A percentile compares a stretch with the other conserved stretches of the same genome.
Evolutionary conservation across 2,888 invertebrate species (phyloP).

Genomic region (Phengaris arion): DNA sequence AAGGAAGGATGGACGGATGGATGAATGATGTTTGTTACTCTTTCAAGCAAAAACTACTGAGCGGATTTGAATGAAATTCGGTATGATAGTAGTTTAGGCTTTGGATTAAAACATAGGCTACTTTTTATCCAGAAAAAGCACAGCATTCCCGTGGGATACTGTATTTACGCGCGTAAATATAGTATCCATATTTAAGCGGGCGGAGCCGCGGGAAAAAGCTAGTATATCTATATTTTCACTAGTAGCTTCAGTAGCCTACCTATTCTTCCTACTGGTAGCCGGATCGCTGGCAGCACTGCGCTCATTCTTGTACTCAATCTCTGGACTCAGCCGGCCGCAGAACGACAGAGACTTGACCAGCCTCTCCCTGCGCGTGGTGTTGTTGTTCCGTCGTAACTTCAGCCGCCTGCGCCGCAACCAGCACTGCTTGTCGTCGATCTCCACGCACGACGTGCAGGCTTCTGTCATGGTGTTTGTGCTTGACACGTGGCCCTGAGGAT

Average conservation of each 20-base stretch:
- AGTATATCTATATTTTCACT: not conserved
- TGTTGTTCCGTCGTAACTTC: conserved; percentile 60
- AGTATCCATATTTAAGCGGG: too few species aligned
- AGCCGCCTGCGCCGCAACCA: conserved; percentile 68
- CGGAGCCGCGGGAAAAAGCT: too few species aligned
- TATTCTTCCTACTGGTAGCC: conserved; percentile 77
- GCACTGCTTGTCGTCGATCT: conserved; percentile 67
- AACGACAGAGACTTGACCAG: conserved; percentile 87
- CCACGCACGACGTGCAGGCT: conserved; percentile 74
- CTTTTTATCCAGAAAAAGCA: too few species aligned
- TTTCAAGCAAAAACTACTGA: too few species aligned
- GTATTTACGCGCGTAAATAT: too few species aligned
- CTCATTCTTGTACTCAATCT: conserved; percentile 79
- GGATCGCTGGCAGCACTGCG: conserved; percentile 83
- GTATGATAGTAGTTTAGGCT: too few species aligned
- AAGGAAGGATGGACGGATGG: too few species aligned
- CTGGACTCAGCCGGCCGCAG: conserved; percentile 81
- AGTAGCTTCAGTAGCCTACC: conserved; percentile 46
- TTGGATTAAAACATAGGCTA: too few species aligned
- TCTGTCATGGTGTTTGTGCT: conserved; percentile 78
- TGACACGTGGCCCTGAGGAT: conserved; percentile 68
- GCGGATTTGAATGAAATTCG: too few species aligned
- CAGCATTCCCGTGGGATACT: too few species aligned
- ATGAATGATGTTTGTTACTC: too few species aligned
- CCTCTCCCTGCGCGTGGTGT: conserved; percentile 58